Evolutionary conservation across 2,113 vertebrate genomes (phyloP), one percentile per base, ranked within the genome.

Genomic region (Nycticorax nycticorax): DNA sequence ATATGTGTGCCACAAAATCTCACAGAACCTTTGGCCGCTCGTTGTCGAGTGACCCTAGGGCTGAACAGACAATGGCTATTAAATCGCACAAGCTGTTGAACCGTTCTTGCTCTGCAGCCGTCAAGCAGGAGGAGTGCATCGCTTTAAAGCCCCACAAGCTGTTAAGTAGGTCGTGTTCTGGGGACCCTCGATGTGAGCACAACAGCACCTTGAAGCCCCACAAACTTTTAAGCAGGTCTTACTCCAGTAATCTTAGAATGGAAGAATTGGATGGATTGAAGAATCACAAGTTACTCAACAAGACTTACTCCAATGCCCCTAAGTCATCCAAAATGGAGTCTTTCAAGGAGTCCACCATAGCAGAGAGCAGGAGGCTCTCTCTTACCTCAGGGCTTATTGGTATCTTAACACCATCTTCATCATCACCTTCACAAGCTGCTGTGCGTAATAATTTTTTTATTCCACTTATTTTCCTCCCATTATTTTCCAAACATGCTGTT

Each of bases 361-460:
- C 97, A 73, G 99, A 99, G 98, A 97, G 98, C 98, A 98, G 99
- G 85, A 98, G 99, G 91, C 98, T 99, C 98, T 99, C 99, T 97
- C 99, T 99, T 97, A 99, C 99, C 98, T 99, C 99, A 99, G 99
- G 99, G 98, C 98, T 99, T 95, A 99, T 99, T 93, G 99, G 99
- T 98, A 99, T 99, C 97, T 98, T 99, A 97, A 98, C 99, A 90
- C 98, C 99, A 80, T 98, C 99, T 62, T 98, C 98, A 93, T 98
- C 98, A 76, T 98, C 98, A 96, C 97, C 98, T 95, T 98, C 98
- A 43, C 98, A 98, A 96, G 97, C 98, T 95, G 96, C 98, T 98
- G 99, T 99, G 97, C 96, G 98, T 98, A 98, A 60, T 62, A 53
- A 7, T 76, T 78, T 68, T 88, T 97, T 75, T 53, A 68, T 94